phyloP scores from a whole-genome alignment of 2,797 vertebrate genomes.

The Gallinago stenura region DNA sequence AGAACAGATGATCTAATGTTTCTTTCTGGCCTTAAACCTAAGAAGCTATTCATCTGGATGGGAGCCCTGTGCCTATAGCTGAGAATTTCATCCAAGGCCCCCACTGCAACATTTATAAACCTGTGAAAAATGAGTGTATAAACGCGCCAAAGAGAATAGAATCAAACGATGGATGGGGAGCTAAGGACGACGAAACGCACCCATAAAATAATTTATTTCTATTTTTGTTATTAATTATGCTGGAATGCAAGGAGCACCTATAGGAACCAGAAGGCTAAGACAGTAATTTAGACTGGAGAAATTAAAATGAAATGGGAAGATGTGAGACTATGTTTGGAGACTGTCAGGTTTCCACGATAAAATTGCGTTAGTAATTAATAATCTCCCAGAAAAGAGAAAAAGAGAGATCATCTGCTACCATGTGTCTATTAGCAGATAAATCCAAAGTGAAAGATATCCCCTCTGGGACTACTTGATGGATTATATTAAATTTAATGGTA shows the following conservation, averaged over 20 bases:
- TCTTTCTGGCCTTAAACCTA: slow-evolving; percentile 58
- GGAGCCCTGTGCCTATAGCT: slow-evolving; percentile 12
- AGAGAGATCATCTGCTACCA: slow-evolving; percentile 61
- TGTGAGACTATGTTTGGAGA: slow-evolving; percentile 59
- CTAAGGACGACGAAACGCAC: neutral
- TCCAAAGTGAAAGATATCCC: slow-evolving; percentile 75
- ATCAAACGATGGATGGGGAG: neutral
- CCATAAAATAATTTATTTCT: slow-evolving; percentile 2
- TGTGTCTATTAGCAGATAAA: slow-evolving; percentile 76
- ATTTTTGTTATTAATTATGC: neutral
- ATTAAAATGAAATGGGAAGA: slow-evolving; percentile 50
- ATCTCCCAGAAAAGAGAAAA: slow-evolving; percentile 57
- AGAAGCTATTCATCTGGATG: slow-evolving; percentile 45
- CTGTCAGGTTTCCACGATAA: slow-evolving; percentile 64
- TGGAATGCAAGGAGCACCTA: slow-evolving; percentile 13
- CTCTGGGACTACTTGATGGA: slow-evolving; percentile 73
- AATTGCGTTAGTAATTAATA: slow-evolving; percentile 75
- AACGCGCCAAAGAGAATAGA: slow-evolving; percentile 1
- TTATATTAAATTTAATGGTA: slow-evolving; percentile 76
- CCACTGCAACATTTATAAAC: neutral
- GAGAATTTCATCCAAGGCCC: slow-evolving; percentile 31
- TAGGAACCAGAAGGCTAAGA: slow-evolving; percentile 20
- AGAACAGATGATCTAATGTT: slow-evolving; percentile 64
- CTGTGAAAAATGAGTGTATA: slow-evolving; percentile 41
- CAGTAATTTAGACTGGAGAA: slow-evolving; percentile 51